Conservation (phyloP, 2,113 vertebrate species). For the Neolamprologus cancellatus region DNA sequence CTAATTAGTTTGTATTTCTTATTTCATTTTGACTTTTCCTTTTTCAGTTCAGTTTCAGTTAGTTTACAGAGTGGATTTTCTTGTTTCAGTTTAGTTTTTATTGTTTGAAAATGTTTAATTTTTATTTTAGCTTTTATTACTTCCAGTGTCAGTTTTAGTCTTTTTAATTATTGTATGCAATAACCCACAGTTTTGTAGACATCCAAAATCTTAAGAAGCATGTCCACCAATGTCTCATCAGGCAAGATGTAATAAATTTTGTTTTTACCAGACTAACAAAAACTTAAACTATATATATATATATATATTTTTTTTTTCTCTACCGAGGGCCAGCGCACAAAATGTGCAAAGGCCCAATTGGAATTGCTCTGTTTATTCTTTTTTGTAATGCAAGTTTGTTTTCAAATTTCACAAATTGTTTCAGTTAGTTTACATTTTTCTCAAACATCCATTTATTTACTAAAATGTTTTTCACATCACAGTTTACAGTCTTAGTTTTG, state of each 20-base stretch:
- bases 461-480: neutral
- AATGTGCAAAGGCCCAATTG: neutral
- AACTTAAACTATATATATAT: neutral
- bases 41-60: neutral
- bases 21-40: neutral
- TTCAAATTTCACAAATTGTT: neutral
- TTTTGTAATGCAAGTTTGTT: neutral
- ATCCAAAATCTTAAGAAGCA: neutral
- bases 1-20: neutral
- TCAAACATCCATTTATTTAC: neutral
- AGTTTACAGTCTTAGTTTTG: neutral
- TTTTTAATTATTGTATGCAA: neutral
- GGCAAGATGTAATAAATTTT: neutral
- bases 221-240: neutral
- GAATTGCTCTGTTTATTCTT: neutral
- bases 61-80: neutral
- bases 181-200: neutral
- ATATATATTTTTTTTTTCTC: neutral
- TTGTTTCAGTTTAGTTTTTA: neutral
- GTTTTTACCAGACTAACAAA: neutral
- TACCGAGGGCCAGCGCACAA: neutral
- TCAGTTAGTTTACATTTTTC: neutral
- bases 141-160: neutral
- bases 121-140: neutral
- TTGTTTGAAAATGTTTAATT: neutral